Evolutionary conservation across 2,113 vertebrate species (phyloP), one percentile per base, ranked within the genome.

Genomic region (Asarcornis scutulata): DNA sequence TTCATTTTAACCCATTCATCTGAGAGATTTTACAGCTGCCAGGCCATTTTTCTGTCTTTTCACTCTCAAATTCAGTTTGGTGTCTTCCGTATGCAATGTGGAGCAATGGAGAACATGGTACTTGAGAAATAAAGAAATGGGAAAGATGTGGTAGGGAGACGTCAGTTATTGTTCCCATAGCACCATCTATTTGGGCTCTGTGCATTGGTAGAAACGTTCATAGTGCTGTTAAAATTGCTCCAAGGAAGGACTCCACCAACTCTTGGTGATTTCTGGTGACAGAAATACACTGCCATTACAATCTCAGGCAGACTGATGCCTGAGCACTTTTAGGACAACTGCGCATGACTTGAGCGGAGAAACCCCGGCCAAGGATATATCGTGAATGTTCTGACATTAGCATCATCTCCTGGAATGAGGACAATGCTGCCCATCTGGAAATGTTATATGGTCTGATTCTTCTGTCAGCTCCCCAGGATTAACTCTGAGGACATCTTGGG

Each of bases 331-430:
- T 36, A 93, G 79, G 56, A 88, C 29, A 83, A 56, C 25, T 4
- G 26, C 64, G 32, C 88, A 52, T 64, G 63, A 64, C 26, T 86
- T 78, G 79, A 91, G 68, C 38, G 91, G 56, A 27, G 88, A 83
- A 94, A 73, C 59, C 38, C 56, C 75, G 56, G 72, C 71, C 80
- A 88, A 94, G 88, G 32, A 60, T 88, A 11, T 36, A 89, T 69
- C 36, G 55, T 56, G 82, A 83, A 72, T 72, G 80, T 95, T 93
- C 86, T 96, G 88, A 93, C 88, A 84, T 86, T 95, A 94, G 83
- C 69, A 82, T 83, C 29, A 64, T 79, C 48, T 83, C 38, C 66
- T 82, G 86, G 56, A 88, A 93, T 46, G 52, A 81, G 75, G 63
- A 93, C n/a, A 88, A 67, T 17, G 31, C 44, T 88, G 59, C 93